phyloP scores from a whole-genome alignment of 1,140 invertebrate genomes.

The Drosophila obscura region DNA sequence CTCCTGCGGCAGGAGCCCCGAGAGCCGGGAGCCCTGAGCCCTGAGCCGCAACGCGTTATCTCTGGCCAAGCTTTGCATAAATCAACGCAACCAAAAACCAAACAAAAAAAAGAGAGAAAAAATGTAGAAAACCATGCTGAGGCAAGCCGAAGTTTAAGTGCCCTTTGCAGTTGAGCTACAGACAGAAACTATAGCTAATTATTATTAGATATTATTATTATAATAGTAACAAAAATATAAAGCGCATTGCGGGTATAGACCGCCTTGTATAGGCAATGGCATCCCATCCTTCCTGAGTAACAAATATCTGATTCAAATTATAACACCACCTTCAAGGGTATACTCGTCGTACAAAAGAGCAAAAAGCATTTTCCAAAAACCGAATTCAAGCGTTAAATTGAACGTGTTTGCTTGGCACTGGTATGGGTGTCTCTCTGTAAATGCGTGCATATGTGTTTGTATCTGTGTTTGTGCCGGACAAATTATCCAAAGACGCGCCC shows the following conservation, averaged over 20 bases:
- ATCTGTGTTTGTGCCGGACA: conserved; percentile 30
- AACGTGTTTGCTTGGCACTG: conserved; percentile 21
- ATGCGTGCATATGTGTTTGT: conserved; percentile 11
- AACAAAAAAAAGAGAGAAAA: conserved; percentile 27
- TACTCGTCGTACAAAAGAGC: background rate
- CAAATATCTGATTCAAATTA: no score
- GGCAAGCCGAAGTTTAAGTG: no score
- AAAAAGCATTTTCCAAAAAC: conserved; percentile 50
- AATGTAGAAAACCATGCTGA: background rate
- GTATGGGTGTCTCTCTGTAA: background rate
- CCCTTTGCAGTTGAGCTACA: no score
- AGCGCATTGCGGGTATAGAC: no score
- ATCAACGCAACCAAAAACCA: conserved; percentile 58
- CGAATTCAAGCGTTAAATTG: conserved; percentile 79
- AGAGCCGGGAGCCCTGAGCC: conserved; percentile 27
- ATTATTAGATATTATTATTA: no score
- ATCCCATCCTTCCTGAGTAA: no score
- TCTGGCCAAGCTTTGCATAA: conserved; percentile 73
- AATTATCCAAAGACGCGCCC: conserved; percentile 65
- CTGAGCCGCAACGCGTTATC: conserved; percentile 70
- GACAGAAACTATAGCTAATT: no score
- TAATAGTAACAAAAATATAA: no score
- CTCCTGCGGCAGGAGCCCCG: no score
- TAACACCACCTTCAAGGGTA: no score
- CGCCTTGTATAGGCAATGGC: no score